A percentile compares a stretch with the other conserved stretches of the same genome.
These are phyloP conservation scores for Abramis brama DNA, from an alignment of 2,113 vertebrate genomes.

Conservation along the genomic window DNA sequence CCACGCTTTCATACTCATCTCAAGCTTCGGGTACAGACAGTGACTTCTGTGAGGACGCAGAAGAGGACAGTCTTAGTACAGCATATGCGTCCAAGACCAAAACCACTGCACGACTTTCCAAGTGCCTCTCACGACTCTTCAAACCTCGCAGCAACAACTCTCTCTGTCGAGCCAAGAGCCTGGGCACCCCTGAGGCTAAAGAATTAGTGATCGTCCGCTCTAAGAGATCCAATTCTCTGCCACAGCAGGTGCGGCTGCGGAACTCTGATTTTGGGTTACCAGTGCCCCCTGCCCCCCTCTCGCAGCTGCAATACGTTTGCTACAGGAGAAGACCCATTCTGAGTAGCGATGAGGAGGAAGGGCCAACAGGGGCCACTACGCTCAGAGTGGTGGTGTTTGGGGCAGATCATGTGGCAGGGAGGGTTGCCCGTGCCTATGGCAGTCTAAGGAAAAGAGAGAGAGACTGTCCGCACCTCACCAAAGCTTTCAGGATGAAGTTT, in stretches of 20 bases:
- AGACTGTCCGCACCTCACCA: slow-evolving; percentile 81
- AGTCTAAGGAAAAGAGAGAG: slow-evolving; percentile 86
- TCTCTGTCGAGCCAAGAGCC: slow-evolving; percentile 84
- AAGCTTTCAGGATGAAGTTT: slow-evolving; percentile 90
- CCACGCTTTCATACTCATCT: slow-evolving; percentile 83
- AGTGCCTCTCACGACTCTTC: slow-evolving; percentile 85
- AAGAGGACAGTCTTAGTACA: slow-evolving; percentile 76
- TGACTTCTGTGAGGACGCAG: slow-evolving; percentile 87
- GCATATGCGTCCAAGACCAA: slow-evolving; percentile 57
- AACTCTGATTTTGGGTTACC: slow-evolving; percentile 51
- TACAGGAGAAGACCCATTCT: slow-evolving; percentile 87
- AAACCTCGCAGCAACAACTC: slow-evolving; percentile 80
- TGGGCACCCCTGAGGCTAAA: slow-evolving; percentile 77
- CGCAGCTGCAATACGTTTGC: slow-evolving; percentile 67
- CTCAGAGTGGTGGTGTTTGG: slow-evolving; percentile 93
- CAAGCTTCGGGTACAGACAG: slow-evolving; percentile 81
- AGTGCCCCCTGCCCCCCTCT: neutral
- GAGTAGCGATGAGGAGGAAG: slow-evolving; percentile 85
- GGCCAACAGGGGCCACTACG: slow-evolving; percentile 78
- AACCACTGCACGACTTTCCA: slow-evolving; percentile 74
- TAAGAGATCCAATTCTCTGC: slow-evolving; percentile 88
- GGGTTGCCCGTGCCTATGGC: slow-evolving; percentile 91
- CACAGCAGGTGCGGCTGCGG: slow-evolving; percentile 78
- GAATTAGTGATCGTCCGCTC: slow-evolving; percentile 69
- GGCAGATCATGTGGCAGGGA: slow-evolving; percentile 91